Evolutionary conservation across 2,113 vertebrate genomes (phyloP).

Genomic region (Balaeniceps rex): DNA sequence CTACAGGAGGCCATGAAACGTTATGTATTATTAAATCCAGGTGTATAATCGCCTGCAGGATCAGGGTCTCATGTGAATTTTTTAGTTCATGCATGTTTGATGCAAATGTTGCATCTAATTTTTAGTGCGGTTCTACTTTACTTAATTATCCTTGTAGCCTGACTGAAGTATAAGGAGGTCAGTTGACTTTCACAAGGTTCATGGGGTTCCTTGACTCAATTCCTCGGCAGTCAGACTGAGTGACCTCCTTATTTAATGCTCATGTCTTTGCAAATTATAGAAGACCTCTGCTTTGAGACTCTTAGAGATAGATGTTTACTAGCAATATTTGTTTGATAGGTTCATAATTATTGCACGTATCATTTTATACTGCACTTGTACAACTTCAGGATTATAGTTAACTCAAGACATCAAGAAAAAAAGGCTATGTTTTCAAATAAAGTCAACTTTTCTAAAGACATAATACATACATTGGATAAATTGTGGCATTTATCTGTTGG

Average conservation of each 20-base stretch:
- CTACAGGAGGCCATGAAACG: not conserved
- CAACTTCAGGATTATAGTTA: not conserved
- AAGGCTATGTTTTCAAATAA: not conserved
- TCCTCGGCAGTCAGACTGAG: not conserved
- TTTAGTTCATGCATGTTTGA: not conserved
- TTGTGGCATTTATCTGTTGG: not conserved
- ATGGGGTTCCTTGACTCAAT: not conserved
- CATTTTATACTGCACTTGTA: not conserved
- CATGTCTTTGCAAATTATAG: not conserved
- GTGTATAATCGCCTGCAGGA: not conserved
- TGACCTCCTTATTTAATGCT: not conserved
- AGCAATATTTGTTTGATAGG: not conserved
- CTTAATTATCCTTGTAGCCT: not conserved
- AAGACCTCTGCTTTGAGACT: not conserved
- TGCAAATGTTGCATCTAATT: not conserved
- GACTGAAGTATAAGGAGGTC: not conserved
- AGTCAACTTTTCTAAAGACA: not conserved
- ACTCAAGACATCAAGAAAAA: not conserved
- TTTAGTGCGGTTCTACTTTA: not conserved
- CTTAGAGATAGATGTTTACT: not conserved
- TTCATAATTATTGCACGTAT: not conserved
- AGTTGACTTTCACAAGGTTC: not conserved
- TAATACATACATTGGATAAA: not conserved
- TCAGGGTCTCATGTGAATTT: not conserved
- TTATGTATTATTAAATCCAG: not conserved